Percentiles rank a stretch among this genome's conserved stretches.
Evolutionary conservation across 2,113 vertebrate species (phyloP).

Genomic region (Chionomys nivalis): DNA sequence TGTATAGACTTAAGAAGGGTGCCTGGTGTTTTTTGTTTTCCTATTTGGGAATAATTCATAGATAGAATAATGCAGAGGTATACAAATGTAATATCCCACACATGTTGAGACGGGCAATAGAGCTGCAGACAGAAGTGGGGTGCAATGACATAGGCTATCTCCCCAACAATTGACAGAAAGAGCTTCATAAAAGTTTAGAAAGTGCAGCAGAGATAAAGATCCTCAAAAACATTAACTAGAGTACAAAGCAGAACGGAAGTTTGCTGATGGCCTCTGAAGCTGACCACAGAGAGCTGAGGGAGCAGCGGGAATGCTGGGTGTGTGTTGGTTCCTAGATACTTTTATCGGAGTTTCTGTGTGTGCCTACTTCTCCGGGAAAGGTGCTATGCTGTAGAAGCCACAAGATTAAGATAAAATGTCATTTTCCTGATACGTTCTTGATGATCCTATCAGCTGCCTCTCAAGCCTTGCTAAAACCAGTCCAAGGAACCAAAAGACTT

Average conservation of each 20-base stretch:
- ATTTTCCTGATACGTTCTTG: not conserved
- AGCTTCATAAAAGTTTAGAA: not conserved
- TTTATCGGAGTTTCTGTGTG: conserved; percentile 10
- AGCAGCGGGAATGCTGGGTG: not conserved
- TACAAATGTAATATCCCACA: not conserved
- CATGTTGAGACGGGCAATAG: not conserved
- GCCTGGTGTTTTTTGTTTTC: not conserved
- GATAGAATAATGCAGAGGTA: not conserved
- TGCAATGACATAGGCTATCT: too few species aligned
- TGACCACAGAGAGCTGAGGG: not conserved
- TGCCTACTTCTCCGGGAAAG: not conserved
- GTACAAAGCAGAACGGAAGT: not conserved
- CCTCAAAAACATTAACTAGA: not conserved
- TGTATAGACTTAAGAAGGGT: not conserved
- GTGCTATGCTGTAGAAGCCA: not conserved
- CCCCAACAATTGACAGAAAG: not conserved
- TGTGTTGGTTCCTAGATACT: not conserved
- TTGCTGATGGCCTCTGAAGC: not conserved
- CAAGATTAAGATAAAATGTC: not conserved
- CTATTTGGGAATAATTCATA: too few species aligned
- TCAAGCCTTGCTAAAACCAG: not conserved
- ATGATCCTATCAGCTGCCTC: not conserved
- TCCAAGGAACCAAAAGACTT: not conserved
- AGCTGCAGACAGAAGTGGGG: too few species aligned
- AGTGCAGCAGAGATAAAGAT: not conserved